Evolutionary conservation across 1,140 invertebrate genomes (phyloP).

Genomic region (Drosophila funebris): DNA sequence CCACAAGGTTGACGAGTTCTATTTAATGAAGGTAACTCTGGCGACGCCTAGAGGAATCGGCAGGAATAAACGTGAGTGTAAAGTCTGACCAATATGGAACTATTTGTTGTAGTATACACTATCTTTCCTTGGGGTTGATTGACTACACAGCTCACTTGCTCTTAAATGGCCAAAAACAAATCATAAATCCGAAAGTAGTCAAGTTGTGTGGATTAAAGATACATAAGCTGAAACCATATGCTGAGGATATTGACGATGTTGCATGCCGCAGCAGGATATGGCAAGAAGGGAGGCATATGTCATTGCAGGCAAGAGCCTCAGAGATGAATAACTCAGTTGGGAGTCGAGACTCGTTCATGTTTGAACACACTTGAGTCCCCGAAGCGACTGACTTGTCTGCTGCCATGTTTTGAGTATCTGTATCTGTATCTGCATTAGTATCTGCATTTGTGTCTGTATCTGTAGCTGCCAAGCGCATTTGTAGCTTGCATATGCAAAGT

Average conservation of each 20-base stretch:
- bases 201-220: neutral
- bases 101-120: neutral
- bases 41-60: neutral
- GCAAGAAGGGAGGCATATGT: neutral
- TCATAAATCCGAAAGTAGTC: neutral
- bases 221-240: constrained; percentile 17
- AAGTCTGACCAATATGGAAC: neutral
- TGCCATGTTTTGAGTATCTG: constrained; percentile 2
- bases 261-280: neutral
- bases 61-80: neutral
- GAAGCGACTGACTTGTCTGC: constrained; percentile 4
- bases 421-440: constrained; percentile 6
- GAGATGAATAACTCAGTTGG: constrained; percentile 1
- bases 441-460: neutral
- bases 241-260: neutral
- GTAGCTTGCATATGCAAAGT: neutral
- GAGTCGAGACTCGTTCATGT: constrained; percentile 4
- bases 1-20: neutral
- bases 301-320: neutral
- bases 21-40: neutral
- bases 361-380: constrained; percentile 9
- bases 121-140: neutral
- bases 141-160: neutral
- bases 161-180: neutral
- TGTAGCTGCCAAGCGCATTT: neutral